phyloP scores from a whole-genome alignment of 2,797 vertebrate species.

The Danio jaintianensis region DNA sequence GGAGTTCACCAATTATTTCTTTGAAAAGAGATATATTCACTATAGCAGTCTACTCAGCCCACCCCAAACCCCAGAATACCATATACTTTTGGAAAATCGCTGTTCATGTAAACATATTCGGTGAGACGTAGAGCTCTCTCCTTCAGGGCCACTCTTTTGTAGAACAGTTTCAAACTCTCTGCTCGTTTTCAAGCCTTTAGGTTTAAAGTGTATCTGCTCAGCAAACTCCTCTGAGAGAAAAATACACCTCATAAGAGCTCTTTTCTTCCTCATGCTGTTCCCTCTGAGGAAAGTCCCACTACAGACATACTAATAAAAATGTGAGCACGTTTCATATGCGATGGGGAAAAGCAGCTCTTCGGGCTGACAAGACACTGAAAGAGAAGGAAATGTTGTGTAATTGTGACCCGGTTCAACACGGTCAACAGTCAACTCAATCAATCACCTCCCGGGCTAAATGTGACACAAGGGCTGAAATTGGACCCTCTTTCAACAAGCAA shows the following conservation, averaged over 20 bases:
- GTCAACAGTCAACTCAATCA: slow-evolving; percentile 58
- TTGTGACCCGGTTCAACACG: slow-evolving; percentile 29
- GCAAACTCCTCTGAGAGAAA: slow-evolving; percentile 33
- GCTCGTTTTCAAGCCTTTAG: slow-evolving; percentile 35
- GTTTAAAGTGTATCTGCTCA: slow-evolving; percentile 35
- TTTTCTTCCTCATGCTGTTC: slow-evolving; percentile 11
- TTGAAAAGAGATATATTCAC: slow-evolving; percentile 1
- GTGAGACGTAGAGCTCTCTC: slow-evolving; percentile 18
- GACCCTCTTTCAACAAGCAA: slow-evolving; percentile 62
- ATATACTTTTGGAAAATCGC: slow-evolving; percentile 6
- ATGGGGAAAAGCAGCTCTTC: slow-evolving; percentile 10
- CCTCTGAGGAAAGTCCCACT: slow-evolving; percentile 37
- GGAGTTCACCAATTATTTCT: background rate
- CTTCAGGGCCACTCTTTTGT: slow-evolving; percentile 45
- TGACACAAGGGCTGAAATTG: slow-evolving; percentile 56
- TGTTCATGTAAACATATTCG: slow-evolving; percentile 36
- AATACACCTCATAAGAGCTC: slow-evolving; percentile 34
- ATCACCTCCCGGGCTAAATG: slow-evolving; percentile 63
- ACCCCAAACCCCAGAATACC: background rate
- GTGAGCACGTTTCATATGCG: slow-evolving; percentile 23
- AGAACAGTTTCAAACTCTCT: slow-evolving; percentile 35
- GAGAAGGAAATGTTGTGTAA: slow-evolving; percentile 32
- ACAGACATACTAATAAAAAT: slow-evolving; percentile 22
- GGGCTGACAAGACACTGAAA: slow-evolving; percentile 17
- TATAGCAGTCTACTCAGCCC: background rate